Evolutionary conservation across 2,797 vertebrate genomes (phyloP).

Genomic region (Sebastolobus altivelis): DNA sequence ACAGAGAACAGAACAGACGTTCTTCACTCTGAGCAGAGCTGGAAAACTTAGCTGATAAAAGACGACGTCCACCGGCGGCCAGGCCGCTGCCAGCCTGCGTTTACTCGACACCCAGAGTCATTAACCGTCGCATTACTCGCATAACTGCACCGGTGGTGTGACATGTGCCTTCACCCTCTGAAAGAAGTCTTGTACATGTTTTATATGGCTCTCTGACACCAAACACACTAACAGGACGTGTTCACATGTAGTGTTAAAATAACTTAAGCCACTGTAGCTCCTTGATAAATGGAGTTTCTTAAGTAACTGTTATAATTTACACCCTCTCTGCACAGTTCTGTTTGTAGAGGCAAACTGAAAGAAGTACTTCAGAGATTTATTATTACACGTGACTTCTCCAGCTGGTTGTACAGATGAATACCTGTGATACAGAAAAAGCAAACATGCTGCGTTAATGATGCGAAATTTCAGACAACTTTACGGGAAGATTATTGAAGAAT

Average conservation of each 20-base stretch:
- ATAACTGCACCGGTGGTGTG: conserved; percentile 27
- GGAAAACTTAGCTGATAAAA: conserved; percentile 71
- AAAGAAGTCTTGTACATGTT: conserved; percentile 51
- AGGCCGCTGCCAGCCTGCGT: conserved; percentile 29
- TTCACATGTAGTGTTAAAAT: conserved; percentile 31
- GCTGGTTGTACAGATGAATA: background rate
- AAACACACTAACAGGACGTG: conserved; percentile 3
- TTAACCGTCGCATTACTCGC: conserved; percentile 46
- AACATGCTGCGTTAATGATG: background rate
- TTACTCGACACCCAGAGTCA: conserved; percentile 47
- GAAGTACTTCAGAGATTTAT: background rate
- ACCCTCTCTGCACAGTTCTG: background rate
- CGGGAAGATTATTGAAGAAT: too few relatives aligned
- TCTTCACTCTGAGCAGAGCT: conserved; percentile 57
- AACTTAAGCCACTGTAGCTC: background rate
- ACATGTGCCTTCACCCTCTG: conserved; percentile 28
- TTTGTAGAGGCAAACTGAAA: conserved; percentile 8
- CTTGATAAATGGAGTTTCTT: conserved; percentile 21
- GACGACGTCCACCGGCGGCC: conserved; percentile 19
- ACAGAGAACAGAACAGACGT: conserved; percentile 65
- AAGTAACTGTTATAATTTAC: conserved; percentile 18
- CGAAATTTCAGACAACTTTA: background rate
- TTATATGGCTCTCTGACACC: conserved; percentile 29
- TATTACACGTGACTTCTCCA: background rate
- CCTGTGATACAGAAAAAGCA: background rate